Conservation (phyloP, 2,797 vertebrate species). For the Notolabrus celidotus region DNA sequence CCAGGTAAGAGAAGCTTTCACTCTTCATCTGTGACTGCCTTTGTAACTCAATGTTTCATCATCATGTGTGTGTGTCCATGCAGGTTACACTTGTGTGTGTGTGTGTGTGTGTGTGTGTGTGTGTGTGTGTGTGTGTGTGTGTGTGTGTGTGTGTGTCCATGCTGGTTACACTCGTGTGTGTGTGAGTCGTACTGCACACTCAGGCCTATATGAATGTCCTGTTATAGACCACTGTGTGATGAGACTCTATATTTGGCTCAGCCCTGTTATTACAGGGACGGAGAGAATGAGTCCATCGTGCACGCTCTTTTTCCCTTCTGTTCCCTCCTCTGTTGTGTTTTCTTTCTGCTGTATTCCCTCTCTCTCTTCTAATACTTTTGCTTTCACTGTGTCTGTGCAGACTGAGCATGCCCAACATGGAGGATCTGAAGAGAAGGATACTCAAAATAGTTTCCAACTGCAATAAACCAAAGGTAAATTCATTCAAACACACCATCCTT, state of each 20-base stretch:
- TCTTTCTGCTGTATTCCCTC: conserved; percentile 4
- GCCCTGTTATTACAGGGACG: conserved; percentile 49
- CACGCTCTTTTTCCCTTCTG: neutral
- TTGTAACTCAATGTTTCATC: too few relatives aligned
- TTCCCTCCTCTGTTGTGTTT: neutral
- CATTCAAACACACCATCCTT: neutral
- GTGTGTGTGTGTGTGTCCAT: neutral
- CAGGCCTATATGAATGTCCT: conserved; percentile 16
- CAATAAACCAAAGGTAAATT: conserved; percentile 93
- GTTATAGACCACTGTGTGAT: conserved; percentile 48
- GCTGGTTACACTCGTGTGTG: neutral
- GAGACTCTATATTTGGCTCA: conserved; percentile 58
- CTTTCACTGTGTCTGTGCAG: conserved; percentile 72
- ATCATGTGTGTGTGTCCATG: neutral
- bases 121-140: too few relatives aligned
- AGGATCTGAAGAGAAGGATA: conserved; percentile 93
- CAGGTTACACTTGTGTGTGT: neutral
- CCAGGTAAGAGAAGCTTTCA: conserved; percentile 85
- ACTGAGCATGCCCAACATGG: conserved; percentile 95
- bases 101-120: too few relatives aligned
- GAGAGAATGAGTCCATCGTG: conserved; percentile 29
- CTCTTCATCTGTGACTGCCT: neutral
- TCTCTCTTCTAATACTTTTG: neutral
- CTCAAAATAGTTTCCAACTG: conserved; percentile 95
- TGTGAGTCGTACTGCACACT: conserved; percentile 8